Percentiles rank a stretch among this genome's conserved stretches.
These are phyloP conservation scores for Coelinius sp. DNA, from an alignment of 2,888 invertebrate species.

Conservation along the genomic window DNA sequence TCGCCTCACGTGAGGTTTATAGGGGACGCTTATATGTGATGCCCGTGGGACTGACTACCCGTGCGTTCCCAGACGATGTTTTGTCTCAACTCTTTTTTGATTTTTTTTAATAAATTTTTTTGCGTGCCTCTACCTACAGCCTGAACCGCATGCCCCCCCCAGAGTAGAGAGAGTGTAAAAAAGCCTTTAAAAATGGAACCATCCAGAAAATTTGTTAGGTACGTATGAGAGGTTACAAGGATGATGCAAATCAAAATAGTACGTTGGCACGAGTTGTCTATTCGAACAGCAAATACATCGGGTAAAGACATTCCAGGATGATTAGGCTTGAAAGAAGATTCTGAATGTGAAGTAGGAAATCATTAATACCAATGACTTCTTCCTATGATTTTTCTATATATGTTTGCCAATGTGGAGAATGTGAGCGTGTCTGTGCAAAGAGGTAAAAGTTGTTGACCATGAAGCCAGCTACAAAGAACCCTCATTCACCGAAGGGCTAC, in stretches of 20 bases:
- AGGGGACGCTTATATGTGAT: conserved; percentile 17
- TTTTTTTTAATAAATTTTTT: conserved; percentile 27
- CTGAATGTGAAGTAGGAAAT: neutral
- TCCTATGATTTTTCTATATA: neutral
- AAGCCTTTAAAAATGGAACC: neutral
- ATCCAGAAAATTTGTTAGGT: neutral
- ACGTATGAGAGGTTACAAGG: conserved; percentile 15
- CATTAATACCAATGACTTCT: conserved; percentile 9
- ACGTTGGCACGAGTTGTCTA: neutral
- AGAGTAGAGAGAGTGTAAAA: conserved; percentile 40
- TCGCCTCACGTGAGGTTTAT: conserved; percentile 28
- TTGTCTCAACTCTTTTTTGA: conserved; percentile 44
- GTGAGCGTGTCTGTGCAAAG: conserved; percentile 37
- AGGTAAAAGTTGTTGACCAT: conserved; percentile 70
- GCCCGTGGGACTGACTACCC: conserved; percentile 33
- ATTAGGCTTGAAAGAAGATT: neutral
- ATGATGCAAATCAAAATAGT: conserved; percentile 18
- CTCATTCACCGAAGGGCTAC: conserved; percentile 65
- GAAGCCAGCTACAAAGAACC: conserved; percentile 68
- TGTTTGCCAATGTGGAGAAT: conserved; percentile 12
- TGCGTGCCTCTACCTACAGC: conserved; percentile 39
- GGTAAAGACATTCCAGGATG: neutral
- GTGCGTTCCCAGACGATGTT: conserved; percentile 51
- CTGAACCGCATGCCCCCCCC: conserved; percentile 47
- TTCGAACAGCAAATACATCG: neutral